These are phyloP conservation scores for Australoheros scitulus DNA, from an alignment of 2,113 vertebrate species.

Conservation along the genomic window DNA sequence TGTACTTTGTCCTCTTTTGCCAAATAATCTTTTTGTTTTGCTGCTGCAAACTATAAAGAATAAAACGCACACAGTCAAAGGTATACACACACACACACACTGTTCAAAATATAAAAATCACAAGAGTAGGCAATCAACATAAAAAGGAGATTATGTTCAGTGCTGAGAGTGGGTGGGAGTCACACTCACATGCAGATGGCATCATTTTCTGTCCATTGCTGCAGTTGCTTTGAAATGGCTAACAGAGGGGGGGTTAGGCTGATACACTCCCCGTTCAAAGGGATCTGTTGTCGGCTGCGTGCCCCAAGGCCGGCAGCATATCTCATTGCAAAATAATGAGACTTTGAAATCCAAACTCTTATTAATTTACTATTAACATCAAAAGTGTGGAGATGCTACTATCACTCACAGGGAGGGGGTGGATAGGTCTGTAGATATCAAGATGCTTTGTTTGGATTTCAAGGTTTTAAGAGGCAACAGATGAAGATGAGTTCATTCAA, in stretches of 20 bases:
- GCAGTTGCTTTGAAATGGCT: slow-evolving; percentile 51
- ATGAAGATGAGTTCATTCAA: not conserved
- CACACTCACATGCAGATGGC: slow-evolving; percentile 50
- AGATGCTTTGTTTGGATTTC: slow-evolving; percentile 30
- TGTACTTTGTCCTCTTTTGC: slow-evolving; percentile 8
- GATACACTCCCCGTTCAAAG: slow-evolving; percentile 31
- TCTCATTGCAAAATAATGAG: slow-evolving; percentile 49
- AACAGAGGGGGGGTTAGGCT: slow-evolving; percentile 13
- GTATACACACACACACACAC: not conserved
- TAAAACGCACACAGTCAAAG: not conserved
- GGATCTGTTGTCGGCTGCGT: not conserved
- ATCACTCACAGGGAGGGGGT: not conserved
- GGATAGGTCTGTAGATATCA: not conserved
- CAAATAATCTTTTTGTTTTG: slow-evolving; percentile 5
- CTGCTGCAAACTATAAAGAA: slow-evolving; percentile 5
- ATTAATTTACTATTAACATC: slow-evolving; percentile 42
- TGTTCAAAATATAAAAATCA: slow-evolving; percentile 41
- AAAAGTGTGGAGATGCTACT: slow-evolving; percentile 3
- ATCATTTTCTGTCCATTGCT: slow-evolving; percentile 41
- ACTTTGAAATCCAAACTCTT: slow-evolving; percentile 50
- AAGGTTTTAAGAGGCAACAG: slow-evolving; percentile 18
- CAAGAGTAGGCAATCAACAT: slow-evolving; percentile 54
- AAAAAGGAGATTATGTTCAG: slow-evolving; percentile 47
- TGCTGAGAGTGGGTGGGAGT: slow-evolving; percentile 44
- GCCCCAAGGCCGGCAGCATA: slow-evolving; percentile 25